A percentile compares a stretch with the other conserved stretches of the same genome.
Evolutionary conservation across 2,113 vertebrate species (phyloP).

Genomic region (Pontoporia blainvillei): DNA sequence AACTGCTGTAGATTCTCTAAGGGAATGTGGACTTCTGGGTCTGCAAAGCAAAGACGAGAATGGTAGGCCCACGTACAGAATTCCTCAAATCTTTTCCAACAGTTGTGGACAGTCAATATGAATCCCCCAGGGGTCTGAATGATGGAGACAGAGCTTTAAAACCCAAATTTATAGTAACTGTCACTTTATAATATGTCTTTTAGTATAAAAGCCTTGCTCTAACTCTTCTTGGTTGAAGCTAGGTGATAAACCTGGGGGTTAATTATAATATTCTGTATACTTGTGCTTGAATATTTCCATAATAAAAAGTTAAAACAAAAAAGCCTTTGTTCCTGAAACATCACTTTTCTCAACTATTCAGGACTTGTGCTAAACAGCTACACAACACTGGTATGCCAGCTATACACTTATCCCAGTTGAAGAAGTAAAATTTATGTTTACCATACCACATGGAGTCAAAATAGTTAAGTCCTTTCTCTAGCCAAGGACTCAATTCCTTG

Average conservation of each 20-base stretch:
- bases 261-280: not conserved
- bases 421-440: not conserved
- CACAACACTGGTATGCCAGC: not conserved
- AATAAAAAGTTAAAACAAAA: not conserved
- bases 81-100: not conserved
- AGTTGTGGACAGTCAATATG: not conserved
- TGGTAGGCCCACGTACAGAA: not conserved
- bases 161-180: not conserved
- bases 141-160: not conserved
- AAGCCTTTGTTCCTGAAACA: not conserved
- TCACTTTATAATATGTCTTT: not conserved
- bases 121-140: not conserved
- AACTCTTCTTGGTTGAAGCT: not conserved
- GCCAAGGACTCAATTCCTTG: not conserved
- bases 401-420: not conserved
- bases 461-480: not conserved
- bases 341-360: not conserved
- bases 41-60: slow-evolving; percentile 77
- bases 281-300: not conserved
- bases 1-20: slow-evolving; percentile 99
- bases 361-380: not conserved
- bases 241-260: not conserved
- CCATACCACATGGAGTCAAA: not conserved
- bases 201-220: not conserved
- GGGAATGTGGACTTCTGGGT: slow-evolving; percentile 96